A percentile compares a stretch with the other conserved stretches of the same genome.
Conservation (phyloP, 1,140 invertebrate genomes). For the Sitodiplosis mosellana region DNA sequence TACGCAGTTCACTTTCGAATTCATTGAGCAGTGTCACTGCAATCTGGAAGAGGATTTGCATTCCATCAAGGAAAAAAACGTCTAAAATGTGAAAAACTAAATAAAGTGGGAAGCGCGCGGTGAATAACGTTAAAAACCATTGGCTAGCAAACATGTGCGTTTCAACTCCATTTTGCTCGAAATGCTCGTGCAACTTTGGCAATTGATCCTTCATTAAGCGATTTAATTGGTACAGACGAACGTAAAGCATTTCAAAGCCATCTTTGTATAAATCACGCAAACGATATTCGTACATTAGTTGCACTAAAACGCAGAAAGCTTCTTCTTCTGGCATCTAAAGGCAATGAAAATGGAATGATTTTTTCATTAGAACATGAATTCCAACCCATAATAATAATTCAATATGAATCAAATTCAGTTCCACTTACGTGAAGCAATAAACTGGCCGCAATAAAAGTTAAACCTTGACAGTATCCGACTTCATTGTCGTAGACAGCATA, state of each 20-base stretch:
- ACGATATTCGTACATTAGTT: conserved; percentile 94
- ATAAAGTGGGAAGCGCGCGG: conserved; percentile 91
- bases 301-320: conserved; percentile 90
- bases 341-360: conserved; percentile 8
- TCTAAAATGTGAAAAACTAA: conserved; percentile 97
- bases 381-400: neutral
- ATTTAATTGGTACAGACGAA: conserved; percentile 93
- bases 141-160: conserved; percentile 99
- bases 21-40: conserved; percentile 83
- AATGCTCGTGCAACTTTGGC: conserved; percentile 77
- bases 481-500: conserved; percentile 95
- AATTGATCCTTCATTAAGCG: conserved; percentile 74
- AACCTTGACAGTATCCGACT: conserved; percentile 95
- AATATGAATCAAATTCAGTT: neutral
- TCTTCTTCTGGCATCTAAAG: conserved; percentile 99
- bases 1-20: conserved; percentile 82
- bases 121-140: conserved; percentile 98
- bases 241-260: conserved; percentile 88
- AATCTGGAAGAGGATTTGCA: conserved; percentile 91
- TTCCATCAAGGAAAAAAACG: conserved; percentile 83
- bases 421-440: conserved; percentile 78
- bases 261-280: conserved; percentile 89
- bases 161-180: conserved; percentile 79
- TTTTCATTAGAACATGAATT: neutral
- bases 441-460: conserved; percentile 92